phyloP scores from a whole-genome alignment of 2,888 invertebrate genomes.

The Thymelicus acteon region DNA sequence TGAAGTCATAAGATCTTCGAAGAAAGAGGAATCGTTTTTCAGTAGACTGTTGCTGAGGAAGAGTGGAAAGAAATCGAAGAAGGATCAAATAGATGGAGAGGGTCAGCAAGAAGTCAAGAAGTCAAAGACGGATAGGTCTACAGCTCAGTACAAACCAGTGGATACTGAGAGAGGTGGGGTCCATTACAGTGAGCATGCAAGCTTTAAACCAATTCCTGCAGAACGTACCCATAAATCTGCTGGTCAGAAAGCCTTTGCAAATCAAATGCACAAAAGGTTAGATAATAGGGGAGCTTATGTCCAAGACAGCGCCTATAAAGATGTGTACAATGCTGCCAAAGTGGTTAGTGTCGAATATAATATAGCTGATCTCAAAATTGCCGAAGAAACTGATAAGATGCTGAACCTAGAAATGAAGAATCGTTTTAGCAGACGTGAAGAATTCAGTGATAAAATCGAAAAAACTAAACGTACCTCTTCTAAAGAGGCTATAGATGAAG shows the following conservation, averaged over 20 bases:
- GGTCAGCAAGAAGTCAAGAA: conserved; percentile 71
- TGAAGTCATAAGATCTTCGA: conserved; percentile 75
- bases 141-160: conserved; percentile 68
- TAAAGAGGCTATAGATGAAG: conserved; percentile 70
- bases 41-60: conserved; percentile 88
- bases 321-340: conserved; percentile 77
- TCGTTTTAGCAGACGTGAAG: conserved; percentile 71
- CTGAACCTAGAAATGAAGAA: conserved; percentile 73
- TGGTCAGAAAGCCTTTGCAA: conserved; percentile 79
- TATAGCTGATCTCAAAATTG: conserved; percentile 80
- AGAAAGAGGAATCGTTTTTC: conserved; percentile 87
- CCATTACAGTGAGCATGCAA: conserved; percentile 53
- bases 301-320: conserved; percentile 79
- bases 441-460: conserved; percentile 65
- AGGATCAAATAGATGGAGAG: conserved; percentile 76
- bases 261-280: conserved; percentile 80
- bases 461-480: conserved; percentile 66
- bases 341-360: conserved; percentile 76
- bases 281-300: conserved; percentile 81
- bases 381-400: conserved; percentile 80
- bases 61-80: conserved; percentile 89
- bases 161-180: conserved; percentile 62
- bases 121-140: conserved; percentile 67
- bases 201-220: conserved; percentile 70
- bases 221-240: conserved; percentile 76